Percentiles rank a stretch among this genome's conserved stretches.
Conservation (phyloP, 2,888 invertebrate genomes). For the Cheilosia impressa region DNA sequence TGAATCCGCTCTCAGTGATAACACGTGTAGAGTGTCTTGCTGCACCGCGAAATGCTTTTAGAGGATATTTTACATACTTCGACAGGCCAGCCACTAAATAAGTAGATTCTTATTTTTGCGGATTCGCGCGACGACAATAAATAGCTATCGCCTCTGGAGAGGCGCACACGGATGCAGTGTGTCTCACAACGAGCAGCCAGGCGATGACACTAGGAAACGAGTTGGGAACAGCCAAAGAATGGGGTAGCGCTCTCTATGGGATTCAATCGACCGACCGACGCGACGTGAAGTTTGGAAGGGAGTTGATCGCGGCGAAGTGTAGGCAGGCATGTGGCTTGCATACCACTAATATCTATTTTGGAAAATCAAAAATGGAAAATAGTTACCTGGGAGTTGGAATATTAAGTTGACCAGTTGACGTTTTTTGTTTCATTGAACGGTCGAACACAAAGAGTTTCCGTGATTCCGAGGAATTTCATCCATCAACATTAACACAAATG, state of each 20-base stretch:
- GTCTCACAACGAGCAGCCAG: conserved; percentile 7
- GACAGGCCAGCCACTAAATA: conserved; percentile 73
- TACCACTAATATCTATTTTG: conserved; percentile 29
- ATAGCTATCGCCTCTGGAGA: conserved; percentile 72
- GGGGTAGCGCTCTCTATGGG: conserved; percentile 63
- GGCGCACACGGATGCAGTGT: conserved; percentile 31
- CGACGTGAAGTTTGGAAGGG: conserved; percentile 24
- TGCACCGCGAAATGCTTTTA: conserved; percentile 76
- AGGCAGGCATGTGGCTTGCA: conserved; percentile 37
- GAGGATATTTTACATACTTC: conserved; percentile 75
- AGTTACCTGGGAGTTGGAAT: neutral
- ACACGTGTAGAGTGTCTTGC: conserved; percentile 75
- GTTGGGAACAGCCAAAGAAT: conserved; percentile 27
- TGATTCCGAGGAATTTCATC: too few relatives aligned
- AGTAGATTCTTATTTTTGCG: conserved; percentile 72
- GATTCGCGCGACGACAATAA: conserved; percentile 75
- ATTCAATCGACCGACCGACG: conserved; percentile 49
- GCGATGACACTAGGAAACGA: conserved; percentile 67
- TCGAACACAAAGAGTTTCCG: too few relatives aligned
- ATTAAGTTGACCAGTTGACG: neutral
- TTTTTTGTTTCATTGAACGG: neutral
- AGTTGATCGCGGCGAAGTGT: conserved; percentile 46
- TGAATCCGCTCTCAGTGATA: conserved; percentile 77
- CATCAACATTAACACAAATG: too few relatives aligned
- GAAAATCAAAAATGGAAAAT: conserved; percentile 10